Conservation (phyloP, 2,797 vertebrate genomes). For the Danionella dracula region DNA sequence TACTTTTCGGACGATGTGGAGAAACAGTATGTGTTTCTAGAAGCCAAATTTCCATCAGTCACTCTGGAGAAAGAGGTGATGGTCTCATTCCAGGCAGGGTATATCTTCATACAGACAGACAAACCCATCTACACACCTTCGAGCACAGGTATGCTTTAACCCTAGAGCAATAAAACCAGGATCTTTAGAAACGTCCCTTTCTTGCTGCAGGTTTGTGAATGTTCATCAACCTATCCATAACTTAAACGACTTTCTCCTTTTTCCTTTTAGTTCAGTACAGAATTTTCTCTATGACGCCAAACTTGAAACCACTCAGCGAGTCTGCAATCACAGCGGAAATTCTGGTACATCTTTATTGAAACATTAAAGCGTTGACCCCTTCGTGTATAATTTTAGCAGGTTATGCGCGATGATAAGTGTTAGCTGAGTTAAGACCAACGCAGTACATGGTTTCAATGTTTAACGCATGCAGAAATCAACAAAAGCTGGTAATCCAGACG, state of each 20-base stretch:
- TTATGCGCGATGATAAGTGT: no score
- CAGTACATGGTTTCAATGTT: no score
- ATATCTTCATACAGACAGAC: slow-evolving; percentile 50
- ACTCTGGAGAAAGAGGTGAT: slow-evolving; percentile 43
- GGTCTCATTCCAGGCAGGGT: slow-evolving; percentile 46
- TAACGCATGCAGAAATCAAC: no score
- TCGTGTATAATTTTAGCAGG: no score
- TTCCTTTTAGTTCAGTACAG: slow-evolving; percentile 56
- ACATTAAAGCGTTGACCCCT: no score
- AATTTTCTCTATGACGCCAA: slow-evolving; percentile 60
- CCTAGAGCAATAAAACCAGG: no score
- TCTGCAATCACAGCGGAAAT: slow-evolving; percentile 50
- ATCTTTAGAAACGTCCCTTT: no score
- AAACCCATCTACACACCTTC: slow-evolving; percentile 47
- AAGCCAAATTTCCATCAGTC: slow-evolving; percentile 22
- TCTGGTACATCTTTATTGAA: slow-evolving; percentile 50
- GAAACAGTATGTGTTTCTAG: slow-evolving; percentile 47
- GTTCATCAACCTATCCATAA: no score
- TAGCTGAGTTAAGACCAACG: no score
- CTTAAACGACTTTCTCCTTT: no score
- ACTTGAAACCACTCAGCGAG: slow-evolving; percentile 50
- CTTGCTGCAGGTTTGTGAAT: neutral
- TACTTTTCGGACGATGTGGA: slow-evolving; percentile 15
- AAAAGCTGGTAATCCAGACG: no score
- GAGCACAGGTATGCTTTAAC: neutral